Evolutionary conservation across 2,113 vertebrate species (phyloP).

Genomic region (Oncorhynchus clarkii): DNA sequence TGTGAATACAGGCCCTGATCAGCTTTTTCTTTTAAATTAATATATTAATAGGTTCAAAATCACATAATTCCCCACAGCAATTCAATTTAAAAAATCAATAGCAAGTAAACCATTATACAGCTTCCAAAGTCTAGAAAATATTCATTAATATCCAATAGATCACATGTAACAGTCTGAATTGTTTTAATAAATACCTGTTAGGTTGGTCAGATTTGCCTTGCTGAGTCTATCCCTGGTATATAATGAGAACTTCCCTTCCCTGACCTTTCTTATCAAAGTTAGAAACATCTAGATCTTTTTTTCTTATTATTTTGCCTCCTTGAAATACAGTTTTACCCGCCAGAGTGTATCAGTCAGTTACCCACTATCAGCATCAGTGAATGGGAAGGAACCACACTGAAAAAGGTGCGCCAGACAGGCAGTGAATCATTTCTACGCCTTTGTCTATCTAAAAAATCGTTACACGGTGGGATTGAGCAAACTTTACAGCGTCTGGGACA

Average conservation of each 20-base stretch:
- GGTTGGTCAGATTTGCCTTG: background rate
- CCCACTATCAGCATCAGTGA: background rate
- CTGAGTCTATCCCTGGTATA: background rate
- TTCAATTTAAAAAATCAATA: no score
- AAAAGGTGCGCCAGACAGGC: background rate
- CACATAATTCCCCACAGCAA: background rate
- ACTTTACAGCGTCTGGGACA: background rate
- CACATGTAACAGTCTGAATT: background rate
- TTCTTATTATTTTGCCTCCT: slow-evolving; percentile 23
- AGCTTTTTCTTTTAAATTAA: no score
- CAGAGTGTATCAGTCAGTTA: background rate
- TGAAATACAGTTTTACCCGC: slow-evolving; percentile 4
- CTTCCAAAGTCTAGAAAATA: background rate
- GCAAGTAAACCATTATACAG: background rate
- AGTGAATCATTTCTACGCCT: background rate
- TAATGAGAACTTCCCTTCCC: background rate
- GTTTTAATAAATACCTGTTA: background rate
- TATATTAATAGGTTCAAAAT: background rate
- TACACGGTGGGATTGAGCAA: background rate
- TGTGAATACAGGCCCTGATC: no score
- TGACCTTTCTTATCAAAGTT: background rate
- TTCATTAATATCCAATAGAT: background rate
- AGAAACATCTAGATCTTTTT: background rate
- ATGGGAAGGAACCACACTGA: background rate
- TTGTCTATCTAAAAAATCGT: background rate